Conservation (phyloP, 2,113 vertebrate genomes). For the Grallaria varia region DNA sequence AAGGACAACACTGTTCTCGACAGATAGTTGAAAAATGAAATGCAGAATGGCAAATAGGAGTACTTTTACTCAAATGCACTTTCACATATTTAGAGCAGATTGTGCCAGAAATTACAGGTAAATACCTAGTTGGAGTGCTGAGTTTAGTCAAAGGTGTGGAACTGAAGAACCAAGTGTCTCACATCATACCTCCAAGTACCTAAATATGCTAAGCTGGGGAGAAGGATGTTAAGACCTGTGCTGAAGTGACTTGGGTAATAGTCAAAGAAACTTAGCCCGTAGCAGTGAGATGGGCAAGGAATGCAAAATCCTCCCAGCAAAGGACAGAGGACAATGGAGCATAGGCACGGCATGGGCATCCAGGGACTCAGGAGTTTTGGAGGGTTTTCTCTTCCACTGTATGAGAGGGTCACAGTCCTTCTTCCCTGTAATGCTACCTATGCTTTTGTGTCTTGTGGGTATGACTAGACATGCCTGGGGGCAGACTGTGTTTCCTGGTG, state of each 20-base stretch:
- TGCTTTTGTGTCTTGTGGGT: not conserved
- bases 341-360: not conserved
- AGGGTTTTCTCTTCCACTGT: not conserved
- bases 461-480: not conserved
- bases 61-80: not conserved
- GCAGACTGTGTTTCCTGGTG: not conserved
- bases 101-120: not conserved
- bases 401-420: not conserved
- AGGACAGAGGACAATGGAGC: not conserved
- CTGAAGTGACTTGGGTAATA: not conserved
- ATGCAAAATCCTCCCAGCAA: not conserved
- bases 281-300: not conserved
- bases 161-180: not conserved
- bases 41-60: not conserved
- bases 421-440: not conserved
- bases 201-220: not conserved
- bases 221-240: not conserved
- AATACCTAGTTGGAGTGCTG: not conserved
- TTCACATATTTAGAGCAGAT: rapidly evolving
- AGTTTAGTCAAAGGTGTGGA: not conserved
- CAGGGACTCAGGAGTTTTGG: not conserved
- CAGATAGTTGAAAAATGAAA: not conserved
- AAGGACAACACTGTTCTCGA: not conserved
- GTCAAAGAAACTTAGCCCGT: not conserved
- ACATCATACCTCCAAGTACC: not conserved